Conservation (phyloP, 2,888 invertebrate species). For the Drosophila merina region DNA sequence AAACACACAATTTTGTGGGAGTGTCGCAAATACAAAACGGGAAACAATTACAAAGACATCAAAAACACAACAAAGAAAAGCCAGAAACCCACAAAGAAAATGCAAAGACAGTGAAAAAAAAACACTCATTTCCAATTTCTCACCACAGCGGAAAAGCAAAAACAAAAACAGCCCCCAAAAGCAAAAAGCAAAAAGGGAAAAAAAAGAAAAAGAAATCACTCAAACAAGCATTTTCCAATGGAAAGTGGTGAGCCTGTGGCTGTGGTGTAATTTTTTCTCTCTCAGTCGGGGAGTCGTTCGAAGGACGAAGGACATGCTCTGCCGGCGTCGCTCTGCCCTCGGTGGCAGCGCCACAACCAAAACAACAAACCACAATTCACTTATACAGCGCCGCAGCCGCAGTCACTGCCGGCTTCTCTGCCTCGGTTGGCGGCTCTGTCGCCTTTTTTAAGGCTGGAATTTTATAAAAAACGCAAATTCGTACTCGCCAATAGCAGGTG, state of each 20-base stretch:
- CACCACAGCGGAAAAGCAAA: constrained; percentile 39
- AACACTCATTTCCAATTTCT: constrained; percentile 41
- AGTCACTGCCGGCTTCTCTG: constrained; percentile 25
- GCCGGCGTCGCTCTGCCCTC: constrained; percentile 29
- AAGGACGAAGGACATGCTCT: constrained; percentile 10
- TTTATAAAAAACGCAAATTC: neutral
- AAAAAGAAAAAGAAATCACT: constrained; percentile 62
- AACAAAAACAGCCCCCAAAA: constrained; percentile 36
- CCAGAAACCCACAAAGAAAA: constrained; percentile 12
- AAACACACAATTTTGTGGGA: constrained; percentile 67
- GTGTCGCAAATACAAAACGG: constrained; percentile 67
- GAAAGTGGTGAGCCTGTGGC: constrained; percentile 55
- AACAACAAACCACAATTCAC: constrained; percentile 83
- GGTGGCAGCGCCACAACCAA: constrained; percentile 68
- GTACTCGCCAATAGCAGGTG: neutral
- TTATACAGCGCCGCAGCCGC: constrained; percentile 72
- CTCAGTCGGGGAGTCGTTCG: constrained; percentile 15
- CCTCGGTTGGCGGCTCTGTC: constrained; percentile 17
- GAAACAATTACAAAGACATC: constrained; percentile 13
- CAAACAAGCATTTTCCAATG: constrained; percentile 67
- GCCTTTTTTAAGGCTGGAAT: constrained; percentile 32
- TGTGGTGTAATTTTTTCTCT: constrained; percentile 45
- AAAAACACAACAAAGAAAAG: constrained; percentile 3
- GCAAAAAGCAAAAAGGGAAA: neutral
- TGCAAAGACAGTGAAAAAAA: constrained; percentile 23